Conservation (phyloP, 2,797 vertebrate species). For the Atherinosoma microstoma region DNA sequence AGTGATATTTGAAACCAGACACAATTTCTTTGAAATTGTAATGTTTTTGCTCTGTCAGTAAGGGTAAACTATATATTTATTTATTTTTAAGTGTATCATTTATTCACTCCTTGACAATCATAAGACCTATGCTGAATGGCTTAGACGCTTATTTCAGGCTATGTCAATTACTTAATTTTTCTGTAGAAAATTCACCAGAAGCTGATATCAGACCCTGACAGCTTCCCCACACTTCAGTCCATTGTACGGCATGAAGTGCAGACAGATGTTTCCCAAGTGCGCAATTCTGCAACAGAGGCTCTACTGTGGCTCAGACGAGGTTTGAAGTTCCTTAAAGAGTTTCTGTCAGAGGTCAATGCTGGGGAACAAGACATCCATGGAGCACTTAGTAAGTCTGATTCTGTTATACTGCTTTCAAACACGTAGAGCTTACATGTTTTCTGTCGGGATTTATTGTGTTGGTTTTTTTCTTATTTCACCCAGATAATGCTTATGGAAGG, state of each 20-base stretch:
- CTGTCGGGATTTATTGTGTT: neutral
- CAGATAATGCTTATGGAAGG: constrained; percentile 95
- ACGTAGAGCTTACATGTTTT: neutral
- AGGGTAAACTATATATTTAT: neutral
- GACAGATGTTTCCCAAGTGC: constrained; percentile 86
- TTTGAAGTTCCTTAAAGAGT: constrained; percentile 96
- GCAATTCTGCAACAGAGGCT: constrained; percentile 96
- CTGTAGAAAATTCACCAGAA: constrained; percentile 97
- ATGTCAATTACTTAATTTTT: neutral
- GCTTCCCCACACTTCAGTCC: constrained; percentile 94
- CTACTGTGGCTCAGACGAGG: constrained; percentile 96
- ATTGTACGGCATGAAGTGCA: constrained; percentile 93
- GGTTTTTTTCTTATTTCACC: neutral
- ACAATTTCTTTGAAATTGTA: neutral
- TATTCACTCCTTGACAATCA: neutral
- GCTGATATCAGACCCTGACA: constrained; percentile 88
- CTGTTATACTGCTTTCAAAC: neutral
- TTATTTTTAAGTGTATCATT: neutral
- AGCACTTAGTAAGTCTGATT: constrained; percentile 90
- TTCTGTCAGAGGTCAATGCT: constrained; percentile 90
- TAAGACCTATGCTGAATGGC: neutral
- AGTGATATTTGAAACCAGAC: neutral
- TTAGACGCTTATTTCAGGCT: neutral
- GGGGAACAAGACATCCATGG: constrained; percentile 92
- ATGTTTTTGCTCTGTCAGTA: neutral